These are phyloP conservation scores for Synergus laeviventris DNA, from an alignment of 2,888 invertebrate species.

Conservation along the genomic window DNA sequence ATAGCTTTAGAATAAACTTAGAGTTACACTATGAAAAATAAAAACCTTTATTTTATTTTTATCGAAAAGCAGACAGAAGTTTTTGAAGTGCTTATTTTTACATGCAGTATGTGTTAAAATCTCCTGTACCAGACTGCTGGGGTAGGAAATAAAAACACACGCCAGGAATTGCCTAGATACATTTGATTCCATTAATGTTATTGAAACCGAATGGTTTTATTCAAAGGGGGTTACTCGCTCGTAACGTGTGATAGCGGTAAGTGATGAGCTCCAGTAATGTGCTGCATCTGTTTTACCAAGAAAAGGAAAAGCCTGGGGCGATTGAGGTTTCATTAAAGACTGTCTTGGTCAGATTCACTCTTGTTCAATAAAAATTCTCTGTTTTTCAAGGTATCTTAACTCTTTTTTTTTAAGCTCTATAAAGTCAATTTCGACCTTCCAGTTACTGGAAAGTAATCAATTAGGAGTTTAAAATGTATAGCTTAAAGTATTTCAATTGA, in stretches of 20 bases:
- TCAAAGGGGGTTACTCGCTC: slow-evolving; percentile 53
- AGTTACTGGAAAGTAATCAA: neutral
- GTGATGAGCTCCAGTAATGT: slow-evolving; percentile 73
- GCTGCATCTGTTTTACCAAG: slow-evolving; percentile 71
- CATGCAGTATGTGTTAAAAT: neutral
- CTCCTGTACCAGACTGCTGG: neutral
- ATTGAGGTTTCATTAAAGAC: slow-evolving; percentile 67
- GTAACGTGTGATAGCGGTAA: slow-evolving; percentile 68
- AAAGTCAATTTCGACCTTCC: neutral
- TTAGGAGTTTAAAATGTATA: too few species aligned
- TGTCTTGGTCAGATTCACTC: slow-evolving; percentile 48
- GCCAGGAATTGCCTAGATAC: slow-evolving; percentile 25
- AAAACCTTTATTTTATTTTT: neutral
- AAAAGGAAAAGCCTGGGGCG: slow-evolving; percentile 50
- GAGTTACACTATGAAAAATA: too few species aligned
- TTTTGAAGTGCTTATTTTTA: slow-evolving; percentile 5
- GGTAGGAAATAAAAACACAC: neutral
- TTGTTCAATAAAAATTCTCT: neutral
- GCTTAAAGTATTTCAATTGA: too few species aligned
- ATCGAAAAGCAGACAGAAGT: neutral
- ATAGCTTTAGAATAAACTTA: too few species aligned
- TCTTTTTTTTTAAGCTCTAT: neutral
- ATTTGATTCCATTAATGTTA: slow-evolving; percentile 52
- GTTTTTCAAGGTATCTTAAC: neutral
- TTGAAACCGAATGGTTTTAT: slow-evolving; percentile 52